Conservation (phyloP, 2,888 invertebrate genomes). For the Acheta domesticus region DNA sequence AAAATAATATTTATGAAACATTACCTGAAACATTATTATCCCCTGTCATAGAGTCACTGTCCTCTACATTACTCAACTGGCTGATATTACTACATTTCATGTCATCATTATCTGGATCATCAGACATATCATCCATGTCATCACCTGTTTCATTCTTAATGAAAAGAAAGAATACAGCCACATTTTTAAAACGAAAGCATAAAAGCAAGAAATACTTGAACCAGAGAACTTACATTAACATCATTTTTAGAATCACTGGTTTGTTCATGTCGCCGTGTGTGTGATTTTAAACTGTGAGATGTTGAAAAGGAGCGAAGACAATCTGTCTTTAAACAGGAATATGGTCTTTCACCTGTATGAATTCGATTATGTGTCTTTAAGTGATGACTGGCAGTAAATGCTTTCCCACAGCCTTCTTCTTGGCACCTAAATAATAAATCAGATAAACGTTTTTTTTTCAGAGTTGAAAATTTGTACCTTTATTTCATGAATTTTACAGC, state of each 20-base stretch:
- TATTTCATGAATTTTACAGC: slow-evolving; percentile 20
- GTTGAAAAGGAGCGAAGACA: slow-evolving; percentile 80
- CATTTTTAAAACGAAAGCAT: too few relatives aligned
- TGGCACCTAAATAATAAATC: slow-evolving; percentile 60
- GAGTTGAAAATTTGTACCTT: not conserved
- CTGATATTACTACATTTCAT: too few relatives aligned
- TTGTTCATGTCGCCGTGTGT: slow-evolving; percentile 70
- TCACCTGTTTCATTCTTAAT: not conserved
- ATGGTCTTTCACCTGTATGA: slow-evolving; percentile 78
- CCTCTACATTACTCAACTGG: not conserved
- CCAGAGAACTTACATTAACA: not conserved
- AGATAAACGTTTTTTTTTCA: not conserved
- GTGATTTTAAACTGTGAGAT: slow-evolving; percentile 77
- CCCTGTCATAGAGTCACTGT: not conserved
- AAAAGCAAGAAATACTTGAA: too few relatives aligned
- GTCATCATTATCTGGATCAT: not conserved
- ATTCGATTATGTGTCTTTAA: slow-evolving; percentile 85
- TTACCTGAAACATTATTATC: not conserved
- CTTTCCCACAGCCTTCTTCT: slow-evolving; percentile 81
- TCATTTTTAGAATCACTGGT: slow-evolving; percentile 11
- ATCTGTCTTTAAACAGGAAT: slow-evolving; percentile 63
- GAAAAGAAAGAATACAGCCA: too few relatives aligned
- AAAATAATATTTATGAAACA: too few relatives aligned
- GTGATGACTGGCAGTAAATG: slow-evolving; percentile 91
- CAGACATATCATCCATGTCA: not conserved